Base-by-base conservation (phyloP, 2,888 invertebrate species). In the Pediacus dermestoides region DNA sequence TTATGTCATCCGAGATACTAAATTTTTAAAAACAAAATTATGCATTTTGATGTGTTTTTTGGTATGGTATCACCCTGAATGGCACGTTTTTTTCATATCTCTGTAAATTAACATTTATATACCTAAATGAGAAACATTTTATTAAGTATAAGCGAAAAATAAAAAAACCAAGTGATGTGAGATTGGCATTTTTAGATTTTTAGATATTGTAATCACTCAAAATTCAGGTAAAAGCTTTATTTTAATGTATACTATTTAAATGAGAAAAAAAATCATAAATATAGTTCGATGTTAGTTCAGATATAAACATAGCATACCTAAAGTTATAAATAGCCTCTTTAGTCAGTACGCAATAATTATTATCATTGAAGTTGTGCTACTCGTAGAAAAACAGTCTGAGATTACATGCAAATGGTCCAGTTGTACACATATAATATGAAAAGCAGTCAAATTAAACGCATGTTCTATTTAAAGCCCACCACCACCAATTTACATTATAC, bases 61-160 rank as follows among this genome's bases (percentile, higher is more conserved):
- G 70, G 71, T 70, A 73, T 76, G 82, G 82, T 81, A 75, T 76
- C 78, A 82, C 83, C 83, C 82, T 81, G 79, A 80, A 76, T 80
- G 82, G 84, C 83, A 82, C 52, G 68, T 67, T 70, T 69, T 68
- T 67, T 70, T 69, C 70, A 69, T 70, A 70, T 69, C 68, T 69
- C 64, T 69, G 57, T 60, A 60, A 46, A 18, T 34, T 26, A 30
- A 57, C 50, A 55, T 54, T 55, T 58, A 52, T 57, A 53, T 52
- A 52, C n/a, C n/a, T n/a, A n/a, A n/a, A n/a, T n/a, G n/a, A n/a
- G n/a, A n/a, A n/a, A n/a, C 46, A 52, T 49, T 46, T 57, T 64
- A 64, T 55, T 61, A 63, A 59, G 52, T 53, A 52, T 62, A 64
- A 64, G 64, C 62, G 57, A 64, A 65, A 48, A 39, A 62, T 61